Conservation (phyloP, 64 coral and sea anemone species). For the Porites lutea region DNA sequence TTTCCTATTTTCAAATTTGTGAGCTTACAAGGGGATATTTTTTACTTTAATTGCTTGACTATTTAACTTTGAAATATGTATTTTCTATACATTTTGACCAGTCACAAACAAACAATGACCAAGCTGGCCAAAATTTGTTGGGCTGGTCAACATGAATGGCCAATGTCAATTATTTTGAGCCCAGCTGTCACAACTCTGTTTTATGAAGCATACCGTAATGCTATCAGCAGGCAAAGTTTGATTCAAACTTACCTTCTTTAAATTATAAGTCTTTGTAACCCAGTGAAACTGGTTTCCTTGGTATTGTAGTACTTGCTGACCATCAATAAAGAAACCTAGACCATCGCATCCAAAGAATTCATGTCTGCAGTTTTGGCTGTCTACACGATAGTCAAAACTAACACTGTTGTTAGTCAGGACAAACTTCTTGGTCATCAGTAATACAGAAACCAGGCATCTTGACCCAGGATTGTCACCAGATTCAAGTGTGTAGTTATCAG, state of each 20-base stretch:
- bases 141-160: too few species aligned
- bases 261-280: conserved; percentile 1
- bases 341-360: conserved; percentile 56
- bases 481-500: conserved; percentile 37
- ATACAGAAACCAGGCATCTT: conserved; percentile 54
- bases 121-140: too few species aligned
- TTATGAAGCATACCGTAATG: too few species aligned
- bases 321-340: conserved; percentile 53
- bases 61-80: too few species aligned
- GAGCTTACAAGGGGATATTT: too few species aligned
- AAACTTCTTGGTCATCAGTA: conserved; percentile 56
- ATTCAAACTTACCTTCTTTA: conserved; percentile 23
- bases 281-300: conserved; percentile 47
- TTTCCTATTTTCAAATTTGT: too few species aligned
- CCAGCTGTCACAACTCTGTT: too few species aligned
- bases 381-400: conserved; percentile 45
- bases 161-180: too few species aligned
- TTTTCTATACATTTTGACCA: too few species aligned
- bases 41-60: too few species aligned
- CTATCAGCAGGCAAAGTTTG: too few species aligned
- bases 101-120: too few species aligned
- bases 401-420: conserved; percentile 11
- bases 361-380: conserved; percentile 33
- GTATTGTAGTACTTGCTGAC: conserved; percentile 11
- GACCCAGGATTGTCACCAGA: conserved; percentile 58